These are phyloP conservation scores for Tarsius wallacei DNA, from an alignment of 2,797 vertebrate genomes.

Conservation along the genomic window DNA sequence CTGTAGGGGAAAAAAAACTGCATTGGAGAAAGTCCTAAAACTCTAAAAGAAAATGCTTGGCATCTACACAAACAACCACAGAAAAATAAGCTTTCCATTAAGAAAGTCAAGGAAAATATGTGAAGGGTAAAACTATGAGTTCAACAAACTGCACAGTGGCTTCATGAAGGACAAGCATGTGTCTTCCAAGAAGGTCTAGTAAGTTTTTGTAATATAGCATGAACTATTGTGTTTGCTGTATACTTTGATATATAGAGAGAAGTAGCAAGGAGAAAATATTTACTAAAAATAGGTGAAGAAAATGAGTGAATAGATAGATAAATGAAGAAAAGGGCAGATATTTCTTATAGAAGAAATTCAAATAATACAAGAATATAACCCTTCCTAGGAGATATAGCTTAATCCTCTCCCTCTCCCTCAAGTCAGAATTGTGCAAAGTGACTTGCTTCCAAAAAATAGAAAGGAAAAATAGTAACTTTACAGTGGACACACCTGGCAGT, in stretches of 20 bases:
- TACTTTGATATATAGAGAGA: not conserved
- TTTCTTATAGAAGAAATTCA: not conserved
- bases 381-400: not conserved
- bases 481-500: not conserved
- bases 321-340: not conserved
- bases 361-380: not conserved
- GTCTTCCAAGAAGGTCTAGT: not conserved
- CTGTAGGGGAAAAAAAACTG: conserved; percentile 42
- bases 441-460: not conserved
- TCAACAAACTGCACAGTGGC: not conserved
- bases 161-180: not conserved
- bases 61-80: not conserved
- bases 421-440: not conserved
- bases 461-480: not conserved
- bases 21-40: conserved; percentile 23
- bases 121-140: conserved; percentile 33
- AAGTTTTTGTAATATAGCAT: not conserved
- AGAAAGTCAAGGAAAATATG: conserved; percentile 22
- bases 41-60: conserved; percentile 23
- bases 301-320: conserved; percentile 33
- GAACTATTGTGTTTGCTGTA: not conserved
- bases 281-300: conserved; percentile 34
- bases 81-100: conserved; percentile 52
- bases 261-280: not conserved
- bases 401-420: not conserved